Evolutionary conservation across 2,113 vertebrate genomes (phyloP).

Genomic region (Phyllostomus discolor): DNA sequence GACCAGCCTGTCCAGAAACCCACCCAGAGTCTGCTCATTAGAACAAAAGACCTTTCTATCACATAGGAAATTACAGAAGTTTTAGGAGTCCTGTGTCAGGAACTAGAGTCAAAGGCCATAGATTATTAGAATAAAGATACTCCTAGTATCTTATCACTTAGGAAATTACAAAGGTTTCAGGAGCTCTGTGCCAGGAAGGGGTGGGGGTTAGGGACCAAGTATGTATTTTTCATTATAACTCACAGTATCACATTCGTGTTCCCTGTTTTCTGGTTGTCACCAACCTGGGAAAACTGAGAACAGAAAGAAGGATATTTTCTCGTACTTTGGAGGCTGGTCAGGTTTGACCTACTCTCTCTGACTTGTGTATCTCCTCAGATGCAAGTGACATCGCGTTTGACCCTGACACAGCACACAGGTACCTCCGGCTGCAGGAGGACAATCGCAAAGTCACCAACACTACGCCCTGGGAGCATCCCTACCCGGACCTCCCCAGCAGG

Average conservation of each 20-base stretch:
- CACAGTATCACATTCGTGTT: not conserved
- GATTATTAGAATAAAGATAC: not conserved
- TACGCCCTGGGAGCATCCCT: conserved; percentile 85
- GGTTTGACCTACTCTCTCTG: not conserved
- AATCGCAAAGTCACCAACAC: conserved; percentile 83
- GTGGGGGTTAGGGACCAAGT: not conserved
- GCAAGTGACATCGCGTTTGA: conserved; percentile 73
- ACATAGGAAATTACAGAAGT: not conserved
- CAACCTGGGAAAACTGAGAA: not conserved
- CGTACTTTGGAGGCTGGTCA: not conserved
- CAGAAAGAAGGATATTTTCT: not conserved
- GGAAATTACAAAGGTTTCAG: not conserved
- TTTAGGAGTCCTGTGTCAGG: not conserved
- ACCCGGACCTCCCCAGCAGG: conserved; percentile 81
- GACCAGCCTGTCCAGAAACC: not conserved
- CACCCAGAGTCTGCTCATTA: not conserved
- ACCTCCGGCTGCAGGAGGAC: conserved; percentile 86
- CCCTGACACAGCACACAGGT: conserved; percentile 84
- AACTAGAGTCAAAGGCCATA: not conserved
- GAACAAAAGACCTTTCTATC: not conserved
- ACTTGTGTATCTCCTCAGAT: conserved; percentile 72
- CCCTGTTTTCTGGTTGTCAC: not conserved
- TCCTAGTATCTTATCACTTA: not conserved
- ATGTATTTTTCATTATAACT: not conserved
- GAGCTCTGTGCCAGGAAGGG: not conserved